phyloP scores from a whole-genome alignment of 2,797 vertebrate species.

The Apogon talboti region DNA sequence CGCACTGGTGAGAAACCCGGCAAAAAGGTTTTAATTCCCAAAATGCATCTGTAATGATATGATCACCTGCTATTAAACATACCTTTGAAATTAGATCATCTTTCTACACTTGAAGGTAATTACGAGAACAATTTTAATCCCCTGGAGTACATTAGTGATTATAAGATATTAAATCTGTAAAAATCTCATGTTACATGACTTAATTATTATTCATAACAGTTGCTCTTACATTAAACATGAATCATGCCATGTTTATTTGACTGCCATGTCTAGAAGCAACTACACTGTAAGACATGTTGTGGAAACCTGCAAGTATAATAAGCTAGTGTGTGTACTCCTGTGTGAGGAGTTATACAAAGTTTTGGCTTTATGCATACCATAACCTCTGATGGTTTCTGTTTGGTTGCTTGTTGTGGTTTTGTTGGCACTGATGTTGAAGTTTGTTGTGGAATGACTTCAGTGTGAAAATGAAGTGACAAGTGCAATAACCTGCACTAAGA shows the following conservation, averaged over 20 bases:
- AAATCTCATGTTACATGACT: conserved; percentile 10
- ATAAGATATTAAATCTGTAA: conserved; percentile 4
- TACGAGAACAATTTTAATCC: background rate
- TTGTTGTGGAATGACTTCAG: conserved; percentile 48
- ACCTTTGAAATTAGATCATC: conserved; percentile 6
- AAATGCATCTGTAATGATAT: no score
- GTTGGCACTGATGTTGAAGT: conserved; percentile 37
- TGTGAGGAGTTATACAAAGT: conserved; percentile 7
- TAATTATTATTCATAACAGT: conserved; percentile 8
- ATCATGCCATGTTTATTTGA: conserved; percentile 18
- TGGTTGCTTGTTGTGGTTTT: conserved; percentile 41
- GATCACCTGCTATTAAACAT: background rate
- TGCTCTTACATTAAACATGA: conserved; percentile 21
- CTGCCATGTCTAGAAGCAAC: conserved; percentile 9
- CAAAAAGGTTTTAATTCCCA: no score
- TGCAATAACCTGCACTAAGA: conserved; percentile 57
- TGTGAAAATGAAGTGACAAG: conserved; percentile 54
- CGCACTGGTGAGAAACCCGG: no score
- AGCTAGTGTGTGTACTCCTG: conserved; percentile 35
- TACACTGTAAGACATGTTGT: conserved; percentile 1
- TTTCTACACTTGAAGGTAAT: background rate
- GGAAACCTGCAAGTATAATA: conserved; percentile 27
- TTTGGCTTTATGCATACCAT: conserved; percentile 16
- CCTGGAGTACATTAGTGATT: background rate
- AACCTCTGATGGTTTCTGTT: conserved; percentile 26